Base-by-base conservation (phyloP, 53 echinoderm and acorn worm species). In the Paelopatides confundens region DNA sequence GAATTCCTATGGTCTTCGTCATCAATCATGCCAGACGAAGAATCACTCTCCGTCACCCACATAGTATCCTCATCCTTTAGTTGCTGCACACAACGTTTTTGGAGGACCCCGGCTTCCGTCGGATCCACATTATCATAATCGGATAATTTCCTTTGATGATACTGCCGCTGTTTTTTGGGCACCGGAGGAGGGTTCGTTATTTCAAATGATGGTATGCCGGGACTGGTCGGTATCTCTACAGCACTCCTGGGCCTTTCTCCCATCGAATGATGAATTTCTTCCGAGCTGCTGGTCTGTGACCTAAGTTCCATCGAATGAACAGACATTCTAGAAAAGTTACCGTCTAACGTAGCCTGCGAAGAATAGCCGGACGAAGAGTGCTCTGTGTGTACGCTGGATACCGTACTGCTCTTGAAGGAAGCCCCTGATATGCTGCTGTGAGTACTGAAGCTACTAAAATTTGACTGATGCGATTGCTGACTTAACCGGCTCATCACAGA, bases 91-190 rank as follows among this genome's bases (percentile, higher is more conserved):
- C 93, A 89, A 27, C 88, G 88, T 37, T 87, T 23, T 29, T 71
- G 63, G 12, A 96, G 35, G 3, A 34, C 92, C 6, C 69, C 78
- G 0, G 92, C 93, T 21, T 95, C 95, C 18, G 91, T 85, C 0
- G 89, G 92, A 17, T 86, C 85, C 5, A 95, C 62, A 28, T 95
- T 95, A 40, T 99, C 99, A 43, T 99, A 99, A 2, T 82, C 79
- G 3, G 99, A 99, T 3, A 94, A 88, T 62, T 95, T 92, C 27
- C 95, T 64, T 30, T 79, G 94, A 11, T 58, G 84, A 4, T 68
- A 48, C 0, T 85, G 90, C 38, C 85, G 87, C 27, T 74, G 64
- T 81, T 95, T 99, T 7, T 35, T 82, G 11, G 95, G 99, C 36
- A 99, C 89, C 14, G 91, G 63, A 0, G 94, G 99, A 47, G 92